Base-by-base conservation (phyloP, 2,113 vertebrate species). In the Porphyrio hochstetteri region DNA sequence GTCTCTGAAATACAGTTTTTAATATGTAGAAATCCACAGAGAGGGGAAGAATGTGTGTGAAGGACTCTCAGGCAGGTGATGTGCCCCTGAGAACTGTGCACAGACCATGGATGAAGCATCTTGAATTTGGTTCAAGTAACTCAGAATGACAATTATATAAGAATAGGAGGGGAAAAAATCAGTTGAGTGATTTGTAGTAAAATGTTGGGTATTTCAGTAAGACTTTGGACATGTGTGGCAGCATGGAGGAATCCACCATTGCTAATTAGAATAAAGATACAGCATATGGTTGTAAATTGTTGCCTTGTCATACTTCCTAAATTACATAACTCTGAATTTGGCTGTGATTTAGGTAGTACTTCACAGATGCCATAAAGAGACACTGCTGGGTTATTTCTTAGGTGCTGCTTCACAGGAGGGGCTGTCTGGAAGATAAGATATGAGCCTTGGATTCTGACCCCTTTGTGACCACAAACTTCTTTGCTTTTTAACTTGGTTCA, bases 161-260 rank as follows among this genome's bases (percentile, higher is more conserved):
- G 29, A 77, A 38, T 0, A 3, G 14, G 16, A 4, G 14, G 16
- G 6, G 17, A 4, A 4, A 3, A 28, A 65, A 23, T 18, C 11
- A n/a, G 7, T 52, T 78, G 29, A 53, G 19, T 42, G 5, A 36
- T 61, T 65, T 82, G 15, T n/a, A 48, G 48, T 48, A 48, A 48
- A 14, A 23, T 48, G 48, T 48, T 48, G 48, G 19, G 23, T 48
- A 48, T 48, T 48, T 48, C 21, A 48, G 48, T 48, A 23, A 48
- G 48, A 48, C 21, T 57, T 81, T 88, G 20, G 52, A 81, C 83
- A 7, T 63, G 31, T 36, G 3, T 1, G 29, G 29, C 38, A 48
- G 33, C 28, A 4, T 1, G 5, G 27, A 74, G 38, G 5, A 52
- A 25, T n/a, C 71, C 48, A 33, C 11, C 7, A 2, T 1, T 57